Base-by-base conservation (phyloP, 2,888 invertebrate genomes). In the Eumerus sabulonum region DNA sequence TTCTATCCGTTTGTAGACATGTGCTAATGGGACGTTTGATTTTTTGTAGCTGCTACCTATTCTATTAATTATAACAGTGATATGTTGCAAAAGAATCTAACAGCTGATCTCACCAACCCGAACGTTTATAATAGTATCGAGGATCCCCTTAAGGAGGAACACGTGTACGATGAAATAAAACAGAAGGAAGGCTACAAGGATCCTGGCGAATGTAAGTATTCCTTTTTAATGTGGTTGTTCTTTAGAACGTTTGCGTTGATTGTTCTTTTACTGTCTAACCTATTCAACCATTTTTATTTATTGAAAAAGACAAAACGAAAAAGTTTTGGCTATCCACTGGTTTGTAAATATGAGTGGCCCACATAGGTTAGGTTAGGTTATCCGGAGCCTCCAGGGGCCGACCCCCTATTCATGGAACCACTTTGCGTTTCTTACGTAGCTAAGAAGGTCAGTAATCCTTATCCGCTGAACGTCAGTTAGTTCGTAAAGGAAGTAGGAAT, bases 91-190 rank as follows among this genome's bases (percentile, higher is more conserved):
- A 97, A 97, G 88, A 96, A 96, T 86, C 91, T 92, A 83, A 95
- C 95, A 84, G 96, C 96, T 0, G 96, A 97, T 86, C 90, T 93
- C 35, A 94, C 94, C 9, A 97, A 97, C 90, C 96, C 96, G 0
- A 92, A 91, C 84, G 91, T 96, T 62, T 97, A 96, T 86, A 93
- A 96, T 83, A 93, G 93, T 83, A 94, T 95, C 77, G 94, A 94
- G 56, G 94, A 94, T 82, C 91, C 93, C 60, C 92, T 92, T 68
- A 93, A 93, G 83, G 88, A 93, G 64, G 96, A 96, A 84, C 96
- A 96, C 85, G 93, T 96, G 0, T 97, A 97, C 85, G 96, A 96
- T 86, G 96, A 96, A 89, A 96, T 97, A 82, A 95, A 96, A 85
- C 94, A 95, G 59, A 95, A 95, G 85, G 94, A 94, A 83, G 92